Evolutionary conservation across 2,888 invertebrate genomes (phyloP), one percentile per base, ranked within the genome.

Genomic region (Busseola fusca): DNA sequence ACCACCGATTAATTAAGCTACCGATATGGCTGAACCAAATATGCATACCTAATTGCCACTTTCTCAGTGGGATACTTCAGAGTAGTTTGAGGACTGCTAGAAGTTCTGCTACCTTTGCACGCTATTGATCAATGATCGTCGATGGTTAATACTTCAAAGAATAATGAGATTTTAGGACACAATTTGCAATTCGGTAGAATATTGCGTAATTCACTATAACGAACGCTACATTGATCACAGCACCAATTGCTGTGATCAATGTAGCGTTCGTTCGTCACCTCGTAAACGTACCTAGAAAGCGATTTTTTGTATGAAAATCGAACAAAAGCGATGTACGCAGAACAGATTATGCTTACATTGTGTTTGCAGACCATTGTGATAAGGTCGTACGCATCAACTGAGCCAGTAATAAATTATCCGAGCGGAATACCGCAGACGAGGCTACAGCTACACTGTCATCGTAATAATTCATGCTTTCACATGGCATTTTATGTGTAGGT

Each of bases 361-460:
- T 78, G 57, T 54, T 62, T 58, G 30, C 70, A 73, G 68, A 64
- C 70, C 59, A 82, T 80, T 85, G 81, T 85, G 78, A 72, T 78
- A 78, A 70, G 66, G 74, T 74, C 64, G 81, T 79, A 78, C 74
- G 77, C 81, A 74, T 74, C 80, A 72, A 74, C 74, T 70, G 71
- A 72, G 69, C 65, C 42, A 60, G 75, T 81, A 74, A 87, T 86
- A 82, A 84, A 85, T 85, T 74, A 83, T 81, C 74, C 71, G 64
- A 74, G 62, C 76, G 76, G 48, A 77, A 80, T 77, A 67, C 74
- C 67, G 73, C 62, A 78, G 79, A 83, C 80, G 71, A 12, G 14
- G 16, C 48, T 40, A n/a, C 42, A n/a, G 27, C 40, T 58, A 58
- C 27, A 27, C 30, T 64, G 83, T 85, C 86, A 87, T 84, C 76